A percentile compares a stretch with the other conserved stretches of the same genome.
phyloP scores from a whole-genome alignment of 2,797 vertebrate genomes.

The Aeoliscus strigatus region DNA sequence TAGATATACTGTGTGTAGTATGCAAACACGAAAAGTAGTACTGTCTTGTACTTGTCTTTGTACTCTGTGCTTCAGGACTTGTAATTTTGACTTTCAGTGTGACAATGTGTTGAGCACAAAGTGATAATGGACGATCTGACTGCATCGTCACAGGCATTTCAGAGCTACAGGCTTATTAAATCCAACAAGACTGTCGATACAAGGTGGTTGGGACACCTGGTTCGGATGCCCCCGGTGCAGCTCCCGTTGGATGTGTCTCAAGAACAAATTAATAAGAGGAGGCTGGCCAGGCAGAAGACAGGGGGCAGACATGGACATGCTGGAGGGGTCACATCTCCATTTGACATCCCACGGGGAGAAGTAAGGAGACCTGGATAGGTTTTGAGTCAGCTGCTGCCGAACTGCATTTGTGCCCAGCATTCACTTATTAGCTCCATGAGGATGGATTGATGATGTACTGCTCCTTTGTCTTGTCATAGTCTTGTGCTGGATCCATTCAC shows the following conservation, averaged over 20 bases:
- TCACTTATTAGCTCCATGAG: slow-evolving; percentile 21
- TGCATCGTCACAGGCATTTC: slow-evolving; percentile 1
- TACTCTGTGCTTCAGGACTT: too few species aligned
- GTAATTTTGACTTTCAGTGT: slow-evolving; percentile 2
- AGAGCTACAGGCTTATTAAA: not conserved
- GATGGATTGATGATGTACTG: slow-evolving; percentile 10
- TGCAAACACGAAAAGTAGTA: too few species aligned
- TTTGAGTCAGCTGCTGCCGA: slow-evolving; percentile 3
- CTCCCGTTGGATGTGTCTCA: slow-evolving; percentile 22
- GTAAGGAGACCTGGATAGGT: slow-evolving; percentile 3
- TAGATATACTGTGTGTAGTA: too few species aligned
- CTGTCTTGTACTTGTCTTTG: too few species aligned
- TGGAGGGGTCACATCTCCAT: slow-evolving; percentile 29
- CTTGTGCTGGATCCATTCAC: not conserved
- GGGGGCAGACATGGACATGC: slow-evolving; percentile 21
- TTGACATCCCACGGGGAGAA: slow-evolving; percentile 20
- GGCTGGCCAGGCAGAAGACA: slow-evolving; percentile 9
- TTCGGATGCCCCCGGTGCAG: slow-evolving; percentile 13
- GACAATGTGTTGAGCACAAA: not conserved
- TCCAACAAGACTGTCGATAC: slow-evolving; percentile 16
- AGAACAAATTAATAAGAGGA: slow-evolving; percentile 31
- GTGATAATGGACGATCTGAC: not conserved
- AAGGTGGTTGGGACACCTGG: slow-evolving; percentile 22
- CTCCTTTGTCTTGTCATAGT: not conserved
- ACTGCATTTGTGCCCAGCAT: slow-evolving; percentile 21